Evolutionary conservation across 2,888 invertebrate species (phyloP).

Genomic region (Eumerus sabulonum): DNA sequence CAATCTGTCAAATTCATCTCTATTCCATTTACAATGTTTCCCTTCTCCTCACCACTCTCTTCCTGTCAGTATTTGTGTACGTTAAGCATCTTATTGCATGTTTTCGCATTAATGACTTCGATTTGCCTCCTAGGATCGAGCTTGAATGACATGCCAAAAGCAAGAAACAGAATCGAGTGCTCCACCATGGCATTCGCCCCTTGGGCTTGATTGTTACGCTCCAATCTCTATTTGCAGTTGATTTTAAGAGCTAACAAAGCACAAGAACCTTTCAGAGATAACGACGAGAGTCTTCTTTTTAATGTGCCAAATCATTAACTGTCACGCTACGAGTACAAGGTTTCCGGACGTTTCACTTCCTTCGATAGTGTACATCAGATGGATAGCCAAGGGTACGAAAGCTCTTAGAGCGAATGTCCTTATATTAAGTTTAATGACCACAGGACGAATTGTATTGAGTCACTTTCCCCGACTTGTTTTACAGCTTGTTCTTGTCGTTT

Average conservation of each 20-base stretch:
- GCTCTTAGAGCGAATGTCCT: not conserved
- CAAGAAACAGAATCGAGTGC: not conserved
- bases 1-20: not conserved
- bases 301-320: slow-evolving; percentile 29
- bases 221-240: not conserved
- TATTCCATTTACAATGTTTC: not conserved
- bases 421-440: slow-evolving; percentile 18
- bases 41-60: too few species aligned
- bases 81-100: not conserved
- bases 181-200: not conserved
- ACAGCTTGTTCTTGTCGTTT: too few species aligned
- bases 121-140: not conserved
- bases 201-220: too few species aligned
- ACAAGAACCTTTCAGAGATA: not conserved
- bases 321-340: slow-evolving; percentile 2
- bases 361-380: slow-evolving; percentile 4
- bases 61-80: not conserved
- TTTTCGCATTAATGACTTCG: slow-evolving; percentile 9
- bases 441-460: not conserved
- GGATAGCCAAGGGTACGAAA: not conserved
- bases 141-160: not conserved
- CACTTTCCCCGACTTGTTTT: not conserved
- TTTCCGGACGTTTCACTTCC: slow-evolving; percentile 6
- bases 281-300: not conserved
- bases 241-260: not conserved